Conservation (phyloP, 2,888 invertebrate species). For the Microctonus aethiopoides region DNA sequence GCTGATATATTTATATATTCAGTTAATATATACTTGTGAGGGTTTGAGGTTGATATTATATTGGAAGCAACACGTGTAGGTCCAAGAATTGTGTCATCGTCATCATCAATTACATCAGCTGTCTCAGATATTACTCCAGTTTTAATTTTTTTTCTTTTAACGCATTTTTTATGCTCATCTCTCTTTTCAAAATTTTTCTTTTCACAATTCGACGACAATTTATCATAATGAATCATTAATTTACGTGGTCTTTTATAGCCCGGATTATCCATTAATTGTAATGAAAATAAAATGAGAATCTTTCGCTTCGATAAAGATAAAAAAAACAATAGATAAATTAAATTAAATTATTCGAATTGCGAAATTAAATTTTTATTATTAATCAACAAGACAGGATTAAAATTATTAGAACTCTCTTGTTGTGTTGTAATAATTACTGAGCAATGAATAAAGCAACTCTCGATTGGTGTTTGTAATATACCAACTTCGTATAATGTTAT, state of each 20-base stretch:
- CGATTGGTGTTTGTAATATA: neutral
- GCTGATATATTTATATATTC: neutral
- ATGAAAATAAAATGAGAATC: neutral
- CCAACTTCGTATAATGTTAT: neutral
- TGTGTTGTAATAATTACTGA: neutral
- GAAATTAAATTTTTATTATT: neutral
- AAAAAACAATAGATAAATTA: neutral
- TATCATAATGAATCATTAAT: slow-evolving; percentile 3
- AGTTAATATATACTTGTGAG: neutral
- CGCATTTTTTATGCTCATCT: neutral
- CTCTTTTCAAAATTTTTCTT: neutral
- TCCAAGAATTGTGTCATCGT: slow-evolving; percentile 1
- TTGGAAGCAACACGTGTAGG: neutral
- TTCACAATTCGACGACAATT: neutral
- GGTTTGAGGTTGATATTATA: neutral
- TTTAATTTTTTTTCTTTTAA: neutral
- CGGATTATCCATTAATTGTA: neutral
- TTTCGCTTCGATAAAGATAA: too few relatives aligned
- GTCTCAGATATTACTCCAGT: neutral
- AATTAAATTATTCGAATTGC: neutral
- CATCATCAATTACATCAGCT: neutral
- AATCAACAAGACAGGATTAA: neutral
- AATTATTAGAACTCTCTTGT: neutral
- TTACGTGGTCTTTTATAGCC: neutral
- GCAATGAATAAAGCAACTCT: slow-evolving; percentile 3